These are phyloP conservation scores for Melanotaenia pygmaea DNA, from an alignment of 2,797 vertebrate genomes.

Conservation along the genomic window DNA sequence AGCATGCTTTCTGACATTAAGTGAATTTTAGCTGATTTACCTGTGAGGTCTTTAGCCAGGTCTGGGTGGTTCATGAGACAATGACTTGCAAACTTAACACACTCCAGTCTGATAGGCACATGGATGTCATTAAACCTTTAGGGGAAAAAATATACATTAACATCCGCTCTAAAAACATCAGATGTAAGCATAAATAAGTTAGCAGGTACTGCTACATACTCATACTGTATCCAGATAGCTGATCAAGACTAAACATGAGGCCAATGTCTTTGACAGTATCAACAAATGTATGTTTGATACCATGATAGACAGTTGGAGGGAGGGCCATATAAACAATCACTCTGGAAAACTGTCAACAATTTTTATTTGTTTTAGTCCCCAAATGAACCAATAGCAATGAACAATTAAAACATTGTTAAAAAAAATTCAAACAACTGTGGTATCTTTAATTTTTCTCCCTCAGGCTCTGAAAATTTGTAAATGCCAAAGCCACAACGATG, in stretches of 20 bases:
- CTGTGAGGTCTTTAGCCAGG: conserved; percentile 97
- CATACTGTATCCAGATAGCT: neutral
- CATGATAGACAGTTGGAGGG: neutral
- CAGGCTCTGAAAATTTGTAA: neutral
- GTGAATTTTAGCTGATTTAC: conserved; percentile 70
- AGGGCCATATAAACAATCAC: neutral
- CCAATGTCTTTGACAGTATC: neutral
- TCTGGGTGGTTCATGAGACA: conserved; percentile 99
- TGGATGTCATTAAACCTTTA: conserved; percentile 98
- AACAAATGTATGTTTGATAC: neutral
- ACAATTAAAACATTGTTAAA: neutral
- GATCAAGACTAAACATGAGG: neutral
- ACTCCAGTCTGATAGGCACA: conserved; percentile 96
- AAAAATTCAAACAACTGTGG: neutral
- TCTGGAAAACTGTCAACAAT: neutral
- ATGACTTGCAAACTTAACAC: conserved; percentile 98
- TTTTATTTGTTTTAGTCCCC: neutral
- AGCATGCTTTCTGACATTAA: neutral
- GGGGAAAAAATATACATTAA: neutral
- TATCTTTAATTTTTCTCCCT: neutral
- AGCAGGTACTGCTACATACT: neutral
- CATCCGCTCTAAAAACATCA: neutral
- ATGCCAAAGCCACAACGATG: neutral
- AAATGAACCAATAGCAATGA: neutral
- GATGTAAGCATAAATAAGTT: neutral